Evolutionary conservation across 2,113 vertebrate species (phyloP), one percentile per base, ranked within the genome.

Genomic region (Dromiciops gliroides): DNA sequence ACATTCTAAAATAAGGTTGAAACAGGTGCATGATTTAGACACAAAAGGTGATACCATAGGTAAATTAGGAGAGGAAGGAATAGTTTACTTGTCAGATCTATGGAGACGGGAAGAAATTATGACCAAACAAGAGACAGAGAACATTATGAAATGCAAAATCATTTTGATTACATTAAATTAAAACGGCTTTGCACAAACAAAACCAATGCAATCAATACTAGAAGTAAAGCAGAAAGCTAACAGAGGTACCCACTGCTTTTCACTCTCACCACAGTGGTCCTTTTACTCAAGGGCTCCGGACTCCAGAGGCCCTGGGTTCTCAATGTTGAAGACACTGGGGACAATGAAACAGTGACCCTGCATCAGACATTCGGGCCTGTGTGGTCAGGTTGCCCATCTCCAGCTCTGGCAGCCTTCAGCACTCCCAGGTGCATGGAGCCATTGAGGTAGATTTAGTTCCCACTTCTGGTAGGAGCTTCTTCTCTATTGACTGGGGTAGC

Each of bases 271-370:
- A 98, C 97, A 0, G 99, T 99, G 0, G 96, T 97, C 26, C 98
- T 99, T 97, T 98, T 98, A 10, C 95, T 99, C 31, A 99, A 99
- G 97, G 99, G 99, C 1, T 98, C 99, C 0, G 99, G 99, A 3
- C 96, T 99, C 37, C 98, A 99, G 90, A 97, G 92, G 91, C 98
- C 97, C 94, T 97, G 97, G 97, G 97, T 97, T 97, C 98, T 99
- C 96, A 92, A 95, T 14, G 98, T 99, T 12, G 99, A 99, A 95
- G 98, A 99, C 95, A 98, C 99, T 22, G 99, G 97, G 51, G 98
- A 98, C 24, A 98, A 97, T 8, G 98, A 98, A 91, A 98, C 98
- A 0, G 96, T 99, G 95, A 98, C 98, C 0, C 91, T 99, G 94
- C 98, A 98, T 0, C 99, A 99, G 96, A 97, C 97, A 0, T 98